Base-by-base conservation (phyloP, 53 echinoderm and acorn worm genomes). In the Patiria pectinifera region DNA sequence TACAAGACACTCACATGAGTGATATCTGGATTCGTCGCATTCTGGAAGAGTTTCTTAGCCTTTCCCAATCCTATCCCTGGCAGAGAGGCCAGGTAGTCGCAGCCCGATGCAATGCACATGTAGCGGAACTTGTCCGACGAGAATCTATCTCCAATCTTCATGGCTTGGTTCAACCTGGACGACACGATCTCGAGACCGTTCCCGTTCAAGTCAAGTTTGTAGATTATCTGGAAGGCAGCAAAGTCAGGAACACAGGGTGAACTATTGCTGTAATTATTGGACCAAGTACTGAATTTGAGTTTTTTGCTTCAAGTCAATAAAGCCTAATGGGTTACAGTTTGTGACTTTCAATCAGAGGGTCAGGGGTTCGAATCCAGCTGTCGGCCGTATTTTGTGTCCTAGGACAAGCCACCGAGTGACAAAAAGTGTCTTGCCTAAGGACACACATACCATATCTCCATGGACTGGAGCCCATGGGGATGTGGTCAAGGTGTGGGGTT, bases 71-170 rank as follows among this genome's bases (percentile, higher is more conserved):
- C 99, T 58, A 98, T 97, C 3, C 96, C 96, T 6, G 96, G 99
- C 22, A 98, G 92, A 0, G 99, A 98, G 0, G 95, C 81, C 23
- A 98, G 95, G 90, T 98, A 98, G 82, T 98, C 99, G 85, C 99
- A 98, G 16, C 99, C 99, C 0, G 99, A 93, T 18, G 96, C 70
- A 48, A 98, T 98, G 78, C 99, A 98, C 99, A 98, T 98, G 82
- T 97, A 95, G 58, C 99, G 99, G 58, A 98, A 98, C 95, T 98
- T 98, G 62, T 98, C 97, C 1, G 84, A 23, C 0, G 95, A 94
- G 84, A 94, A 98, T 19, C 85, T 91, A 25, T 84, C 79, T 9
- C 99, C 99, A 66, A 96, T 92, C 92, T 98, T 98, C 89, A 97
- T 94, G 4, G 95, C 95, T 12, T 87, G 53, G 78, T 97, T 94